Base-by-base conservation (phyloP, 2,888 invertebrate genomes). In the Tuta absoluta region DNA sequence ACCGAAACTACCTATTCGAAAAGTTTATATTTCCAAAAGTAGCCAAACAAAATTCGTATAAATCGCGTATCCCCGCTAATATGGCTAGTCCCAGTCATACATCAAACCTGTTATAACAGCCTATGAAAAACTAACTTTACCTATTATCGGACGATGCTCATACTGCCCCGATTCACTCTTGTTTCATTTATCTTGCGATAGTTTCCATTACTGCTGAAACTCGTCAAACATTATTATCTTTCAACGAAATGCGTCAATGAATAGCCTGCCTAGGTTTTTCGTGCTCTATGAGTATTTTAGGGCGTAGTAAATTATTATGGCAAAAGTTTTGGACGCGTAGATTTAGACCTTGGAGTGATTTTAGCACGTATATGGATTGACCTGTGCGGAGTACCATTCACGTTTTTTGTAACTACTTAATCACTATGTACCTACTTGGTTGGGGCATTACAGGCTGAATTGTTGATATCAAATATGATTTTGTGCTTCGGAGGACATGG, bases 51-150 rank as follows among this genome's bases (percentile, higher is more conserved):
- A 75, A 68, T 71, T 65, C 70, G 70, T 73, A 77, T 75, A 76
- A 72, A 72, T 72, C 70, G 71, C 66, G 63, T 38, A 66, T 67
- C 68, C 69, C 68, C 71, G 65, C 68, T 73, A 76, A 75, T 72
- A 69, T 73, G 79, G 74, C 74, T 80, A 77, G 71, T 76, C 66
- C 57, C 65, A 53, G 63, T 69, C 76, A 71, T 83, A 77, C 71
- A 81, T 82, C 84, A 81, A 75, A 79, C 71, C 73, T 73, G 71
- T 75, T 78, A 76, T 70, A 70, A 67, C 70, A 66, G 67, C 66
- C 77, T 76, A 83, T 80, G 79, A 82, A 80, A 79, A 80, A 80
- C 76, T 73, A 82, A 83, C 84, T 85, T 85, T 75, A 66, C 75
- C 83, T 79, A 83, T 85, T 81, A 81, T 72, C 70, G 69, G 65